These are phyloP conservation scores for Uropsilus gracilis DNA, from an alignment of 2,113 vertebrate genomes.

Conservation along the genomic window DNA sequence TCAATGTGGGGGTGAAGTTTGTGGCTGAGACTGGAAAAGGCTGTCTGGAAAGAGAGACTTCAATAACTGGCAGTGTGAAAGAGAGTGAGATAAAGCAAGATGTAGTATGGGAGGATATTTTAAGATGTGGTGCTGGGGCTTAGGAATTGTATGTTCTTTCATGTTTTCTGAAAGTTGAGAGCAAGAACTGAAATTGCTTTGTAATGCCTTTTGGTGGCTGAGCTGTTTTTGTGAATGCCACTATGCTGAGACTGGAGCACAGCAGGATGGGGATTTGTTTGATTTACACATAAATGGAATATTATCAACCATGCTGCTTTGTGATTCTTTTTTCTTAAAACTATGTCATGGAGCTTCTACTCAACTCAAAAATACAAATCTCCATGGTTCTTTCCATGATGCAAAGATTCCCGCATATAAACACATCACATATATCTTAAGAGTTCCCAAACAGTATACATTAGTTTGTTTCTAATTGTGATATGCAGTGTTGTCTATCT, in stretches of 20 bases:
- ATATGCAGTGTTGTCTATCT: neutral
- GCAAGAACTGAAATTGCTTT: slow-evolving; percentile 9
- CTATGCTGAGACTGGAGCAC: neutral
- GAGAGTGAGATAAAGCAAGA: neutral
- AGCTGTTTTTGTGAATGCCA: neutral
- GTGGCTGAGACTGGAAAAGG: neutral
- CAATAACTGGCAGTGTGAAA: neutral
- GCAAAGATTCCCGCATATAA: neutral
- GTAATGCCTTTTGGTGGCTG: neutral
- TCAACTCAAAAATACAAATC: slow-evolving; percentile 30
- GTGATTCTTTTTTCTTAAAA: slow-evolving; percentile 41
- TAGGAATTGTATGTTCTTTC: neutral
- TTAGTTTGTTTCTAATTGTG: neutral
- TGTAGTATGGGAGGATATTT: neutral
- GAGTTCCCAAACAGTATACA: neutral
- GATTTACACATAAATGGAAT: neutral
- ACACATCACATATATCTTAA: neutral
- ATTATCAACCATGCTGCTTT: neutral
- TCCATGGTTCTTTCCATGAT: neutral
- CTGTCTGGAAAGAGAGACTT: neutral
- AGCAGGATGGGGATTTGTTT: neutral
- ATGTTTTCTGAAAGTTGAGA: slow-evolving; percentile 54
- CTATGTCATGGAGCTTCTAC: neutral
- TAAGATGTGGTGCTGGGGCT: neutral
- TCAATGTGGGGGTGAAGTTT: neutral